phyloP scores from a whole-genome alignment of 2,113 vertebrate species.

The Mastomys natalensis region DNA sequence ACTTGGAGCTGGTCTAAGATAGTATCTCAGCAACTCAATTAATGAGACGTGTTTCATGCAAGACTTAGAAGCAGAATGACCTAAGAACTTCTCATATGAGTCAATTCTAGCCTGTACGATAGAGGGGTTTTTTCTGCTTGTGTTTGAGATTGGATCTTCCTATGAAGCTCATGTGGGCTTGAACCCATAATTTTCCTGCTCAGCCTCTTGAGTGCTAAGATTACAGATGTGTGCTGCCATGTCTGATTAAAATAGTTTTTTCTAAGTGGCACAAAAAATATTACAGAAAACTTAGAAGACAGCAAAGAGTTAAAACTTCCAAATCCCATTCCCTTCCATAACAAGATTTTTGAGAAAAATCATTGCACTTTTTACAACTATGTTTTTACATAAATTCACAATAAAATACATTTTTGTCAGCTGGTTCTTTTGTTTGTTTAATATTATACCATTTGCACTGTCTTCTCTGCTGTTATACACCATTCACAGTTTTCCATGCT shows the following conservation, averaged over 20 bases:
- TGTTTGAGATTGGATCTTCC: not conserved
- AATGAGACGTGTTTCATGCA: not conserved
- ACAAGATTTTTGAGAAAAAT: not conserved
- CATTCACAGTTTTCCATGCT: not conserved
- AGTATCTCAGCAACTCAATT: not conserved
- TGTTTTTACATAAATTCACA: slow-evolving; percentile 24
- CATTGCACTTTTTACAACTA: not conserved
- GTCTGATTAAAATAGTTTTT: not conserved
- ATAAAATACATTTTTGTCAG: slow-evolving; percentile 14
- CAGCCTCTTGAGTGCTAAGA: not conserved
- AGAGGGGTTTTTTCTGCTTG: not conserved
- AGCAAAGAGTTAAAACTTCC: not conserved
- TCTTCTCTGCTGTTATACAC: not conserved
- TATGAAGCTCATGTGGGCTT: not conserved
- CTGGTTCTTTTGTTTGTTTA: not conserved
- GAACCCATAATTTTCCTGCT: not conserved
- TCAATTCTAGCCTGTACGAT: not conserved
- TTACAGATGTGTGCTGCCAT: not conserved
- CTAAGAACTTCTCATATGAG: not conserved
- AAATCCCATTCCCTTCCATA: not conserved
- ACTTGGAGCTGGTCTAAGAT: not conserved
- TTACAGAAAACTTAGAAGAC: not conserved
- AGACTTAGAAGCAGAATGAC: not conserved
- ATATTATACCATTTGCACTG: slow-evolving; percentile 1
- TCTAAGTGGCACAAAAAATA: not conserved